Evolutionary conservation across 2,797 vertebrate species (phyloP).

Genomic region (Knipowitschia caucasica): DNA sequence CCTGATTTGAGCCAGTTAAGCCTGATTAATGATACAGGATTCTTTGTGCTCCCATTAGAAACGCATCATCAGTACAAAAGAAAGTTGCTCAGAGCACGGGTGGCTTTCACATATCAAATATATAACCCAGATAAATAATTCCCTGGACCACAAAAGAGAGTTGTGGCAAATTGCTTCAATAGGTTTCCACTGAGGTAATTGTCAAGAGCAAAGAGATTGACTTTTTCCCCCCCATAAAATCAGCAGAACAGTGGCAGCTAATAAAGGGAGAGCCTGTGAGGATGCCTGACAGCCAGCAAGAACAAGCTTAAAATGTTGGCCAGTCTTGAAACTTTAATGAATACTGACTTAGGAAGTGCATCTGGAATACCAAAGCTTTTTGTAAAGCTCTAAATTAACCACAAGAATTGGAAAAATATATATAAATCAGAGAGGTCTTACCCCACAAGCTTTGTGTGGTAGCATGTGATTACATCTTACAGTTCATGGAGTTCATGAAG

Average conservation of each 20-base stretch:
- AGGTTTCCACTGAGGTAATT: slow-evolving; percentile 78
- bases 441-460: background rate
- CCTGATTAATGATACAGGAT: background rate
- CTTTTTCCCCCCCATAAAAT: slow-evolving; percentile 74
- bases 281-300: slow-evolving; percentile 10
- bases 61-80: background rate
- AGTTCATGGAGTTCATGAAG: slow-evolving; percentile 1
- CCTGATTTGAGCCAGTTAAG: background rate
- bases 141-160: slow-evolving; percentile 63
- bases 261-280: slow-evolving; percentile 11
- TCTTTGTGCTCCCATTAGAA: slow-evolving; percentile 1
- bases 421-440: background rate
- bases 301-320: slow-evolving; percentile 41
- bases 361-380: slow-evolving; percentile 43
- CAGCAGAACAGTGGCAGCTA: slow-evolving; percentile 50
- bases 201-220: slow-evolving; percentile 66
- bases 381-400: slow-evolving; percentile 9
- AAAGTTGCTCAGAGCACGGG: slow-evolving; percentile 48
- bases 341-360: slow-evolving; percentile 40
- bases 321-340: slow-evolving; percentile 34
- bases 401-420: background rate
- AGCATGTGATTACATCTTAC: background rate
- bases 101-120: slow-evolving; percentile 65
- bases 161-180: slow-evolving; percentile 68
- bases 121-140: slow-evolving; percentile 63